Percentiles rank a stretch among this genome's conserved stretches.
These are phyloP conservation scores for Lucilia sericata DNA, from an alignment of 1,140 invertebrate species.

Conservation along the genomic window DNA sequence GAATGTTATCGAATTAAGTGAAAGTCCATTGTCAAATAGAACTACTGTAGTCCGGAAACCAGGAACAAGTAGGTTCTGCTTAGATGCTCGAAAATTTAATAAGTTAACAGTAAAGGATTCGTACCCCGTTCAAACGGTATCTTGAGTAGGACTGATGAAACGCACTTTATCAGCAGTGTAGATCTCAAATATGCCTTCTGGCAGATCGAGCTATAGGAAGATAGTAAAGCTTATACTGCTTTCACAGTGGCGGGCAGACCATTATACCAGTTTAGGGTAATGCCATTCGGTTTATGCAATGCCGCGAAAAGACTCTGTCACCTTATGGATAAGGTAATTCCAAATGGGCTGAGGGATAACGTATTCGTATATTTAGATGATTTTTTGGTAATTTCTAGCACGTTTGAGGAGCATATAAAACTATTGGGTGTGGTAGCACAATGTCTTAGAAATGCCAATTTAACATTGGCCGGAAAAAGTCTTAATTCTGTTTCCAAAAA, in stretches of 20 bases:
- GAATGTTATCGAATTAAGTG: conserved; percentile 1
- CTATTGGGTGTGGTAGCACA: not conserved
- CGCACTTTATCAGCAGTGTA: not conserved
- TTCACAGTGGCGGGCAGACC: conserved; percentile 52
- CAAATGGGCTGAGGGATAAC: not conserved
- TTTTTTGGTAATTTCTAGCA: not conserved
- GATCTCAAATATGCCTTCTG: conserved; percentile 20
- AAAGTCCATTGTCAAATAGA: not conserved
- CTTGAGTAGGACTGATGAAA: conserved; percentile 30
- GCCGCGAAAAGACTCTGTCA: not conserved
- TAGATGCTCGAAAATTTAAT: conserved; percentile 45
- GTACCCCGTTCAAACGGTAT: conserved; percentile 41
- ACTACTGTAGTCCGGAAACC: not conserved
- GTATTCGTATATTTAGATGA: conserved; percentile 17
- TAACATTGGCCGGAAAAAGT: conserved; percentile 3
- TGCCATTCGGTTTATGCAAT: not conserved
- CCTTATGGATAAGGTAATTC: conserved; percentile 14
- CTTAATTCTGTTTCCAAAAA: not conserved
- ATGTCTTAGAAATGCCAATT: not conserved
- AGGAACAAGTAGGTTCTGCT: conserved; percentile 31
- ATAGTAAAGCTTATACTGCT: not conserved
- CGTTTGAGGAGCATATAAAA: not conserved
- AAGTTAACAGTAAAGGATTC: conserved; percentile 36
- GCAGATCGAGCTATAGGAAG: not conserved
- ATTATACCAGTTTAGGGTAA: conserved; percentile 36